phyloP scores from a whole-genome alignment of 2,888 invertebrate genomes.

The Tetranychus truncatus region DNA sequence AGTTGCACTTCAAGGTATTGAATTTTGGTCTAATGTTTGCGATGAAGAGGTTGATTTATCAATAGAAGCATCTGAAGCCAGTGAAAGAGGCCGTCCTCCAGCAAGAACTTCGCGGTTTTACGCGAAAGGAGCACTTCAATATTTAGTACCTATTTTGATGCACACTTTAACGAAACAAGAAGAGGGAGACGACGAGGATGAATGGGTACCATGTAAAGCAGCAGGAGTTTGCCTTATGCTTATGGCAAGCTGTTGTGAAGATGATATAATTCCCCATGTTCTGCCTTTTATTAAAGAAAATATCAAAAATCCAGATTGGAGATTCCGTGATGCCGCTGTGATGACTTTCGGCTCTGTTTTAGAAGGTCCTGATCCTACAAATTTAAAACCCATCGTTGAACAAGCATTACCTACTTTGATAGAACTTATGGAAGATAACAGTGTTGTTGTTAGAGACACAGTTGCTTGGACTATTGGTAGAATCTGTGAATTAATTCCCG shows the following conservation, averaged over 20 bases:
- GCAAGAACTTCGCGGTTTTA: conserved; percentile 79
- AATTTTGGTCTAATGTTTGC: conserved; percentile 99
- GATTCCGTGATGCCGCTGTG: conserved; percentile 80
- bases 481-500: conserved; percentile 90
- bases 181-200: conserved; percentile 78
- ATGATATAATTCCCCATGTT: conserved; percentile 83
- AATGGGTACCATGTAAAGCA: conserved; percentile 98
- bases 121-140: conserved; percentile 92
- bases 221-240: conserved; percentile 97
- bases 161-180: conserved; percentile 87
- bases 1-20: conserved; percentile 90
- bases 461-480: conserved; percentile 96
- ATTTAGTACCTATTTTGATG: conserved; percentile 78
- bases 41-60: conserved; percentile 94
- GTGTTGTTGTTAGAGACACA: conserved; percentile 86
- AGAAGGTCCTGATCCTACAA: conserved; percentile 69
- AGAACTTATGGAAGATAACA: conserved; percentile 75
- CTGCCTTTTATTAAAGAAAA: conserved; percentile 88
- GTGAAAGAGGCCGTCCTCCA: conserved; percentile 82
- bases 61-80: conserved; percentile 81
- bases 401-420: conserved; percentile 92
- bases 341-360: conserved; percentile 88
- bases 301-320: conserved; percentile 80
- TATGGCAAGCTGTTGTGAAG: conserved; percentile 87
- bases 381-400: conserved; percentile 77